Base-by-base conservation (phyloP, 2,797 vertebrate genomes). In the Crocodylus rhombifer region DNA sequence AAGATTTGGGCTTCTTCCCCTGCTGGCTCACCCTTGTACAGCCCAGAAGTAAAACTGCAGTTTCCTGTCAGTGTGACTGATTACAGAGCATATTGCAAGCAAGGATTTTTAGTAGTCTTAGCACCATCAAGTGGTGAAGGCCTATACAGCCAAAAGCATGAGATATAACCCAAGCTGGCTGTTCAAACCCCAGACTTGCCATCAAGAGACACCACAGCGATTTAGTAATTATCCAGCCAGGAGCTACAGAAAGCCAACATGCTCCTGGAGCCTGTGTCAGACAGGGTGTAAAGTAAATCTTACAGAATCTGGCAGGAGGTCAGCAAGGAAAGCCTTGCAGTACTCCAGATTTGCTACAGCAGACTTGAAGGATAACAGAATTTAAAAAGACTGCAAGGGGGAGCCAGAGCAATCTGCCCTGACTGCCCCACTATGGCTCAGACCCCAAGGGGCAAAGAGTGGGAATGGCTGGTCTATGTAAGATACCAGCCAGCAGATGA, bases 91-190 rank as follows among this genome's bases (percentile, higher is more conserved):
- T 36, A 42, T 42, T 14, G 15, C 36, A 73, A 5, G 2, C 36
- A 42, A 71, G 33, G 36, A 25, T 25, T 42, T 56, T 51, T 1
- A 12, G 6, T 3, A 18, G 5, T 51, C 83, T 30, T 67, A 63
- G 80, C 82, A 88, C 89, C 89, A 93, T 92, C 88, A 84, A 42
- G 56, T 87, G 88, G 88, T 64, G 90, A 84, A 91, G 91, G 56
- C 0, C 0, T 51, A 82, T 36, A 64, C 78, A 63, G 89, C 74
- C 80, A 90, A 17, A 73, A 80, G 80, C 67, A 84, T 61, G 18
- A 87, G 5, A 84, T 55, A 82, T 55, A 82, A 81, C 60, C 74
- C n/a, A 2, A 87, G 25, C 14, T 18, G 65, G 56, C 67, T 30
- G 61, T 33, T 58, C 15, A 30, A 67, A 23, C 83, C 65, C 57